Evolutionary conservation across 1,140 invertebrate genomes (phyloP), one percentile per base, ranked within the genome.

Genomic region (Drosophila yakuba): DNA sequence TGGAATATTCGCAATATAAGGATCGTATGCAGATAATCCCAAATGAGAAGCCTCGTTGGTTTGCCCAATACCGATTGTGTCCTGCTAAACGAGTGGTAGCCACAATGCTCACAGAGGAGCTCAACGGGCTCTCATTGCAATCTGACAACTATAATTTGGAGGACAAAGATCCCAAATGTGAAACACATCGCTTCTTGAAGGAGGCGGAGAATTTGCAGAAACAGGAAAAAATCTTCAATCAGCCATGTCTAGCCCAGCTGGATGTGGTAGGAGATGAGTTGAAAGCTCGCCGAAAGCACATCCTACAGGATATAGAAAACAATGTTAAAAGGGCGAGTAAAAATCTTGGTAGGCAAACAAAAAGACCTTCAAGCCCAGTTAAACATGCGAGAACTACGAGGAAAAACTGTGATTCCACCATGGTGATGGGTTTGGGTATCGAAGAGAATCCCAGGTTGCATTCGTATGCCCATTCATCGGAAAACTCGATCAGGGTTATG

Each of bases 251-350:
- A 7, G n/a, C 61, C 8, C 20, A 36, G 1, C 1, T 76, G 11
- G 48, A 67, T 48, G 14, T 55, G 7, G 4, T 25, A 3, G 45
- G 36, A n/a, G 7, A 5, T 2, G 15, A 59, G 38, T 6, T 41
- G 2, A 56, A 35, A 28, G 35, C 17, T 1, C 47, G 71, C 1
- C 47, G 45, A 0, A 20, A 57, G 4, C 32, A 44, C 0, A 74
- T 88, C 2, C 4, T 66, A 0, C 20, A 64, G 0, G 50, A 72
- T n/a, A 38, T 86, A 47, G 83, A 88, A 57, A 20, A n/a, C 1
- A 75, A 82, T 7, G 52, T 79, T 5, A 12, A 73, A 3, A 12
- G n/a, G 0, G 78, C 69, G 11, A 58, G 78, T 0, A 14, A 64
- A 1, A 51, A 50, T 25, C 36, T 75, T 7, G 48, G 38, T 1